Base-by-base conservation (phyloP, 1,140 invertebrate genomes). In the Maconellicoccus hirsutus region DNA sequence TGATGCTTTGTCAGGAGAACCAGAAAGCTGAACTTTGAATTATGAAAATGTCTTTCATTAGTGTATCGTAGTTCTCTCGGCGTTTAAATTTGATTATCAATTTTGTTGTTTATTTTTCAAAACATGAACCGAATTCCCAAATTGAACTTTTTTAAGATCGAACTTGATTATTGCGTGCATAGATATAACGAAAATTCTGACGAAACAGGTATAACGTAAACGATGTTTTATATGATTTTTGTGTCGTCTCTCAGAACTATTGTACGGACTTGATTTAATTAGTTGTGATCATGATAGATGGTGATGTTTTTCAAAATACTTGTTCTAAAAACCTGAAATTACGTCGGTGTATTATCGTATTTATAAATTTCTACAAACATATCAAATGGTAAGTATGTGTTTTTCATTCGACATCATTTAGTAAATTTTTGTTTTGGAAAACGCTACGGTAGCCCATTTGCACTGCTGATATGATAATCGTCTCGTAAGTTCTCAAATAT, bases 1-100 rank as follows among this genome's bases (percentile, higher is more conserved):
- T 66, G 61, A 66, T 66, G 61, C 61, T 66, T 66, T 66, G 61
- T 66, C 61, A 23, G 61, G 25, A 66, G 61, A 66, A 66, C 61
- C 61, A 66, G 25, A 23, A 25, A 16, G 19, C 61, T 66, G 22
- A 22, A 66, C 61, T 66, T 23, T 66, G 61, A 66, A 23, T 23
- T 66, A 66, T 66, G 16, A 66, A 26, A 16, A 66, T 52, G 10
- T 52, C 6, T 52, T 52, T 52, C 42, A 16, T 8, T 52, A 52
- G 42, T 66, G 4, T 3, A 66, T 66, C 61, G n/a, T 23, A 26
- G 10, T 26, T 25, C 19, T 66, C 61, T 66, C 25, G 61, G 19
- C 22, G 2, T 52, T 8, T 6, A 38, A 38, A 61, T 61, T 61
- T 61, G n/a, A n/a, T n/a, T 61, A 61, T 19, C 21, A 66, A 66